Evolutionary conservation across 2,113 vertebrate genomes (phyloP), one percentile per base, ranked within the genome.

Genomic region (Thryonomys swinderianus): DNA sequence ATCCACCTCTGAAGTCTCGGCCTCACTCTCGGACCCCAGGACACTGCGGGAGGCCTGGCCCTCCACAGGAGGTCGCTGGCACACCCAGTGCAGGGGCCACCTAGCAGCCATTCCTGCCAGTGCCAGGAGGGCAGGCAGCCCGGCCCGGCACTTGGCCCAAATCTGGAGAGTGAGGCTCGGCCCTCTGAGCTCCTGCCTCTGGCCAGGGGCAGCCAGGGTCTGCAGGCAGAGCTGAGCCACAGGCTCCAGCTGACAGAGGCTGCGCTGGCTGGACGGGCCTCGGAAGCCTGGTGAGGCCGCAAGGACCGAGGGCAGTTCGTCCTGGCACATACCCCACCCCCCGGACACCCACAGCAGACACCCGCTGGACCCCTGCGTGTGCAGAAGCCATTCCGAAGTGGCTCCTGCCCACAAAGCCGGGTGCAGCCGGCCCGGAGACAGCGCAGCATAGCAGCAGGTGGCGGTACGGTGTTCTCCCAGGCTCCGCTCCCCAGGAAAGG

Each of bases 381-480:
- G 9, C 9, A n/a, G 27, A 51, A 34, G 27, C 73, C 34, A 10
- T 18, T 55, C 8, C 1, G 0, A 20, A 45, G 37, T 45, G 12
- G 42, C 53, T 27, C 8, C 71, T 8, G 71, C n/a, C 53, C 71
- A 23, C 18, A 1, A 45, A 40, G 23, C 20, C 21, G 12, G 25
- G 16, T 16, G 3, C 21, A 10, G 3, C 1, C 1, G 17, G 14
- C 21, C 10, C 13, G 25, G 21, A 18, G 21, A 30, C 57, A 25
- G 37, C 20, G 12, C 16, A 0, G 30, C 5, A 5, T 7, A 13
- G 55, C 10, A 40, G 3, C 21, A 53, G 57, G 53, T n/a, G 34
- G 7, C 42, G 10, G 17, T 20, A 23, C 0, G 7, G 3, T 40
- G 32, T 13, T 53, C 4, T 1, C 25, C 5, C 16, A 20, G 5